Percentiles rank a stretch among this genome's conserved stretches.
Conservation (phyloP, 2,113 vertebrate species). For the Apodemus sylvaticus region DNA sequence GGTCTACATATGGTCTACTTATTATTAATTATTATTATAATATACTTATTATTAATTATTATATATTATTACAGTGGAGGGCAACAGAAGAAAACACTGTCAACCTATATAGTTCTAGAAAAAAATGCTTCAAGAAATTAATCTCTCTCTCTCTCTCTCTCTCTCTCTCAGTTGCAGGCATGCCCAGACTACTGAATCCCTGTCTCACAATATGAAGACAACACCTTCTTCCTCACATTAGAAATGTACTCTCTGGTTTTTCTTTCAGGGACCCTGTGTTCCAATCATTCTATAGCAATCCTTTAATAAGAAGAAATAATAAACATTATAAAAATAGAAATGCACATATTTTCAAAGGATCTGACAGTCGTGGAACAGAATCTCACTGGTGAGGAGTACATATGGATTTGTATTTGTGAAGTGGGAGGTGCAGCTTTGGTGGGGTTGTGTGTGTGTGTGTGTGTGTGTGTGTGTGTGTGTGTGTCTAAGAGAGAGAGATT, state of each 20-base stretch:
- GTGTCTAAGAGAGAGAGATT: no score
- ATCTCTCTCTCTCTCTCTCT: no score
- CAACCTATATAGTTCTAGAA: neutral
- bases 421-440: neutral
- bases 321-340: conserved; percentile 58
- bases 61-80: neutral
- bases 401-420: conserved; percentile 43
- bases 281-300: conserved; percentile 23
- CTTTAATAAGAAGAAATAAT: conserved; percentile 62
- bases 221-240: neutral
- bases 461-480: neutral
- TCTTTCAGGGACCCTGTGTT: conserved; percentile 43
- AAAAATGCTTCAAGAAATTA: neutral
- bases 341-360: conserved; percentile 47
- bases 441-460: neutral
- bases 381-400: neutral
- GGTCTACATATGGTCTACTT: no score
- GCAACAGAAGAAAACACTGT: neutral
- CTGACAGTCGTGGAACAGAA: conserved; percentile 16
- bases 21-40: neutral
- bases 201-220: neutral
- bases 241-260: neutral
- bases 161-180: neutral
- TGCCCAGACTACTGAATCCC: neutral
- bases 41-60: neutral